phyloP scores from a whole-genome alignment of 2,113 vertebrate genomes.

The Rattus rattus region DNA sequence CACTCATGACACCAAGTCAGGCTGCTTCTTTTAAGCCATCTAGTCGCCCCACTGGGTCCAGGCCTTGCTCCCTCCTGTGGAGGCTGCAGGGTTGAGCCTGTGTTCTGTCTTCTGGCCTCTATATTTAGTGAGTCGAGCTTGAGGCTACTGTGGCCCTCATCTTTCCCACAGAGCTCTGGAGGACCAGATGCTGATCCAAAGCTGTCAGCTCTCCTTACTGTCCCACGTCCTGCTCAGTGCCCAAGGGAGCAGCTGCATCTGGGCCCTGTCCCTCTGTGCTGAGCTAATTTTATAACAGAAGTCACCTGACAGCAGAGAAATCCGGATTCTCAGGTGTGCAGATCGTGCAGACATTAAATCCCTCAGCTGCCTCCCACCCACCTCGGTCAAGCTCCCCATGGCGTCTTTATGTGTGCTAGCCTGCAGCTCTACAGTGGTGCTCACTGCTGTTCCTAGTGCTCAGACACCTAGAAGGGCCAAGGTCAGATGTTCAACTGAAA shows the following conservation, averaged over 20 bases:
- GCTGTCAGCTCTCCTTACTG: background rate
- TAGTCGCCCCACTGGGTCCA: background rate
- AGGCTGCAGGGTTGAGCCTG: background rate
- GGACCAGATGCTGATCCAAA: background rate
- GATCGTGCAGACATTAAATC: background rate
- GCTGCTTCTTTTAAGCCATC: background rate
- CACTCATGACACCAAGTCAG: background rate
- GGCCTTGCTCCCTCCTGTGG: no score
- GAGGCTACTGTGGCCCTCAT: fast-evolving
- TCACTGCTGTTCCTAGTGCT: background rate
- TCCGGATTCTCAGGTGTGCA: background rate
- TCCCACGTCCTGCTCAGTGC: background rate
- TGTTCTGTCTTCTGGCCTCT: background rate
- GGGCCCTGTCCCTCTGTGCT: background rate
- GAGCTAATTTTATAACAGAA: background rate
- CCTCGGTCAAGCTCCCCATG: background rate
- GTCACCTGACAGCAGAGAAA: background rate
- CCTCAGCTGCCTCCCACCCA: background rate
- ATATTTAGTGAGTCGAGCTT: fast-evolving
- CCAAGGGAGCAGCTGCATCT: background rate
- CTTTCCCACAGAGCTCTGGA: background rate
- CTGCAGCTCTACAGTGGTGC: background rate
- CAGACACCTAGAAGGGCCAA: background rate
- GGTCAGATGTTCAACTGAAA: background rate
- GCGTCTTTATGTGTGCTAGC: no score